Percentiles rank a stretch among this genome's conserved stretches.
Conservation (phyloP, 1,140 invertebrate genomes). For the Pseudomyrmex dendroicus region DNA sequence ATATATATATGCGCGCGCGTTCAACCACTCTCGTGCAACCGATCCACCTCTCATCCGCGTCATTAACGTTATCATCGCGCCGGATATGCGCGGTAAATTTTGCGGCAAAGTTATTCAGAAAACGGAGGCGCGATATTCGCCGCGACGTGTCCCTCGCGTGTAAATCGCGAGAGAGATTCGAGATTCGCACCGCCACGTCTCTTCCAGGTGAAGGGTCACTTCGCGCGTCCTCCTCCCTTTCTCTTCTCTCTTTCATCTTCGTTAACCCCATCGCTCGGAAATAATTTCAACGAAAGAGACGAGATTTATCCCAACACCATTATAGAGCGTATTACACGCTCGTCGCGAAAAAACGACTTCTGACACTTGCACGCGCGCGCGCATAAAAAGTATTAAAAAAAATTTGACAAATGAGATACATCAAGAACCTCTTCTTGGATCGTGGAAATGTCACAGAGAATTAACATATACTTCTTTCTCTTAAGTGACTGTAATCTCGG, state of each 20-base stretch:
- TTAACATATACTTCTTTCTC: too few relatives aligned
- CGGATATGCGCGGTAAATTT: not conserved
- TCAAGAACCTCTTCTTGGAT: too few relatives aligned
- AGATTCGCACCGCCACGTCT: not conserved
- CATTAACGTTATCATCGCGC: conserved; percentile 7
- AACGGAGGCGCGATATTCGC: conserved; percentile 28
- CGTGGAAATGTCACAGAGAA: too few relatives aligned
- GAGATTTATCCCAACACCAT: conserved; percentile 7
- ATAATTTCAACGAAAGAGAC: conserved; percentile 19
- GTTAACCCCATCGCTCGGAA: not conserved
- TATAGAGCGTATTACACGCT: not conserved
- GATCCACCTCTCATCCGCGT: conserved; percentile 30
- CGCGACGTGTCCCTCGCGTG: conserved; percentile 13
- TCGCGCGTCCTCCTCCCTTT: not conserved
- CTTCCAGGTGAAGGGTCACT: not conserved
- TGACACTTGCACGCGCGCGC: not conserved
- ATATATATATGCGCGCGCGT: not conserved
- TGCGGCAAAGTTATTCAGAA: not conserved
- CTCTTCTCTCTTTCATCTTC: not conserved
- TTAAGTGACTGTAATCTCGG: too few relatives aligned
- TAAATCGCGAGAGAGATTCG: conserved; percentile 30
- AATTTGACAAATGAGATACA: not conserved
- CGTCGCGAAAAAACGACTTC: not conserved
- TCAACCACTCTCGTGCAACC: conserved; percentile 18
- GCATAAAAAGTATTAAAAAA: not conserved